phyloP scores from a whole-genome alignment of 2,888 invertebrate species.

The Sinohyriopsis cumingii region DNA sequence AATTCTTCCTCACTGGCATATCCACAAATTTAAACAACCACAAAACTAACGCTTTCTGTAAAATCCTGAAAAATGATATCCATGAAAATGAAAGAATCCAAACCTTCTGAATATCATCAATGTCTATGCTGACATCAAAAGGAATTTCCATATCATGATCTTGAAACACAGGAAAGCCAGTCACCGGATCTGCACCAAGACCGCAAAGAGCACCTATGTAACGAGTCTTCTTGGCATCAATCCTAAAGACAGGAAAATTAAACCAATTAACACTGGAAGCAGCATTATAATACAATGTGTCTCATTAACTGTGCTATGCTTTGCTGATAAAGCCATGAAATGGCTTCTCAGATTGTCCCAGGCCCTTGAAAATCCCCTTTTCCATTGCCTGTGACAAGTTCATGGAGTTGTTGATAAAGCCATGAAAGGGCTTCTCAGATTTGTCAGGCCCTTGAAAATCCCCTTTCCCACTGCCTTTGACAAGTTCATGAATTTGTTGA shows the following conservation, averaged over 20 bases:
- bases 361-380: no score
- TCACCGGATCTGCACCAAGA: slow-evolving; percentile 80
- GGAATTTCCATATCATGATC: slow-evolving; percentile 88
- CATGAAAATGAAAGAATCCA: slow-evolving; percentile 3
- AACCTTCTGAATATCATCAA: slow-evolving; percentile 65
- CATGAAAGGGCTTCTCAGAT: no score
- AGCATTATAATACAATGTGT: slow-evolving; percentile 3
- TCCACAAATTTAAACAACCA: no score
- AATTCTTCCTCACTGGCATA: no score
- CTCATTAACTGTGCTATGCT: not conserved
- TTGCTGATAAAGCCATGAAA: not conserved
- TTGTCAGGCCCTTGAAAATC: no score
- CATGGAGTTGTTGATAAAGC: not conserved
- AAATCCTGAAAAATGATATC: not conserved
- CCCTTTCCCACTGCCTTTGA: no score
- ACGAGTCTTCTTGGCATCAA: slow-evolving; percentile 77
- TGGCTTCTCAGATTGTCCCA: no score
- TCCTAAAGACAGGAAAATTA: slow-evolving; percentile 63
- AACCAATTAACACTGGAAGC: no score
- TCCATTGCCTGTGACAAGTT: no score
- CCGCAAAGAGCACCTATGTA: slow-evolving; percentile 90
- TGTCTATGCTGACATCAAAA: slow-evolving; percentile 77
- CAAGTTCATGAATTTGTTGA: no score
- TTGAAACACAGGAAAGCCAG: slow-evolving; percentile 79
- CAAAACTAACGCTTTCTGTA: no score